phyloP scores from a whole-genome alignment of 2,113 vertebrate genomes.

The Ptychochromis oligacanthus region DNA sequence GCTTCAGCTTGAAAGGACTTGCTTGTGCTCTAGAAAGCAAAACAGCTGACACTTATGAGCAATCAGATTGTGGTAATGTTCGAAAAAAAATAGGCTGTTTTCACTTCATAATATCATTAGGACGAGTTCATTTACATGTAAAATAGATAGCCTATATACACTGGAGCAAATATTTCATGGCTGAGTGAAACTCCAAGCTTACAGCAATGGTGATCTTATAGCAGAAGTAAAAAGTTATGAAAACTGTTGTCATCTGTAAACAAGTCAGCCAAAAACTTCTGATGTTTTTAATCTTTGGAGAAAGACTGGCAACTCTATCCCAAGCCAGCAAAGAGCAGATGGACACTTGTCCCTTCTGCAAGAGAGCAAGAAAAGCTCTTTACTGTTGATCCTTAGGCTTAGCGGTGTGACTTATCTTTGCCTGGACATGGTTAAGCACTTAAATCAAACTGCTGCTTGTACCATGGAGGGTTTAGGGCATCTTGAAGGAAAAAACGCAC shows the following conservation, averaged over 20 bases:
- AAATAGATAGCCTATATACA: not conserved
- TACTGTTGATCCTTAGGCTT: constrained; percentile 29
- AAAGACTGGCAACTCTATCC: not conserved
- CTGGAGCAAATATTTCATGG: not conserved
- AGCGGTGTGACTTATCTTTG: constrained; percentile 25
- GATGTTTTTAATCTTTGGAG: constrained; percentile 24
- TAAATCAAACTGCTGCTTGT: constrained; percentile 31
- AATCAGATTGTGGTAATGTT: not conserved
- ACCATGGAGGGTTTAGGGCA: constrained; percentile 9
- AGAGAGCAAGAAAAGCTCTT: constrained; percentile 28
- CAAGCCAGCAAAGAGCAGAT: constrained; percentile 32
- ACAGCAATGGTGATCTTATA: accelerated
- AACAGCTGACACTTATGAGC: not conserved
- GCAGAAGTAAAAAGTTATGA: not conserved
- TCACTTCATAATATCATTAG: not conserved
- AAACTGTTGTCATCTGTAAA: not conserved
- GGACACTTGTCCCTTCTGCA: constrained; percentile 29
- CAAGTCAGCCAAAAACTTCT: not conserved
- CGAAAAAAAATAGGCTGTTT: not conserved
- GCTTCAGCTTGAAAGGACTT: not conserved
- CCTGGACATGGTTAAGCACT: constrained; percentile 58
- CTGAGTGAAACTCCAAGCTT: not conserved
- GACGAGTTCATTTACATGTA: not conserved
- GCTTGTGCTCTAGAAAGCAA: not conserved
- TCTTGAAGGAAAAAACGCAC: not conserved